These are phyloP conservation scores for Tiaroga cobitis DNA, from an alignment of 2,797 vertebrate species.

Conservation along the genomic window DNA sequence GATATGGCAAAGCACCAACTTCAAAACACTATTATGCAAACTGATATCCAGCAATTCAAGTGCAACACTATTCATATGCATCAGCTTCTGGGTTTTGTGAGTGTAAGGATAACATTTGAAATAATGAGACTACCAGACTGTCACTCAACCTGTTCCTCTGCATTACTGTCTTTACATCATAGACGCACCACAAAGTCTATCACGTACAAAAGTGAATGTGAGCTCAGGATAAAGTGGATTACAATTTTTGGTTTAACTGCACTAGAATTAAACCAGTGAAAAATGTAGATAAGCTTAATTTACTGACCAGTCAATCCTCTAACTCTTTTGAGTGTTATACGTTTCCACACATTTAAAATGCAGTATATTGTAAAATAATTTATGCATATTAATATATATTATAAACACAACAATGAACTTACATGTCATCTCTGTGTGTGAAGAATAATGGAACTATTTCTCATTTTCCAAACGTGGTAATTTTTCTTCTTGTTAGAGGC, in stretches of 20 bases:
- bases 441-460: neutral
- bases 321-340: neutral
- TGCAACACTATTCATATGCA: neutral
- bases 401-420: constrained; percentile 34
- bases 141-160: constrained; percentile 65
- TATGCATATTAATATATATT: neutral
- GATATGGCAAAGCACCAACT: constrained; percentile 37
- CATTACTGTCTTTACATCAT: constrained; percentile 53
- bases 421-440: constrained; percentile 34
- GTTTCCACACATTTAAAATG: neutral
- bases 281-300: neutral
- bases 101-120: constrained; percentile 7
- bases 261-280: neutral
- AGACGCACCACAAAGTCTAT: neutral
- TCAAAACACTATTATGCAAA: constrained; percentile 18
- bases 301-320: neutral
- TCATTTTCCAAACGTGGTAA: constrained; percentile 1
- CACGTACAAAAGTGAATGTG: neutral
- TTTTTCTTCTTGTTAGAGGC: neutral
- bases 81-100: neutral
- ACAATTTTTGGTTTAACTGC: neutral
- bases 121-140: constrained; percentile 16
- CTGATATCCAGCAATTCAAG: neutral
- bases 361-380: too few relatives aligned
- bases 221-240: neutral